Base-by-base conservation (phyloP, 1,140 invertebrate species). In the Drosophila setifemur region DNA sequence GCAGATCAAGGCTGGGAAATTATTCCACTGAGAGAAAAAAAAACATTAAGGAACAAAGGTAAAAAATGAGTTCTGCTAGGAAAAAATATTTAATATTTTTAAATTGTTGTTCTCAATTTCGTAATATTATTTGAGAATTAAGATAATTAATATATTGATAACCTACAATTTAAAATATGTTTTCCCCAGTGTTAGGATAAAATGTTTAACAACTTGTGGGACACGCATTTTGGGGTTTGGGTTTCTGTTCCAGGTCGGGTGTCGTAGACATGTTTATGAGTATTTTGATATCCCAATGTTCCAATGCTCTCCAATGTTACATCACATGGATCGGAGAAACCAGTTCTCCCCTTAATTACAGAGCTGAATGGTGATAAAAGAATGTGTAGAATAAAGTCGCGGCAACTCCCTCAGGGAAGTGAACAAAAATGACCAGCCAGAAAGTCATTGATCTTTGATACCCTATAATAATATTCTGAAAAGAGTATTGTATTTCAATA, bases 241-340 rank as follows among this genome's bases (percentile, higher is more conserved):
- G 42, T 25, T 64, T 64, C 60, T 52, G 57, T 61, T 61, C 57
- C 40, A 25, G 57, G 57, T 61, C 57, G 37, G 40, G 50, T 61
- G 50, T 61, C 19, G 52, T 35, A 48, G 60, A 63, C 31, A 63
- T 64, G 31, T 64, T 63, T 48, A 64, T 52, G 57, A 61, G 52
- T 57, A 19, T 35, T 23, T 9, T 47, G 23, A 39, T 14, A 11
- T 19, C 43, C 28, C 57, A 11, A 40, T 39, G 8, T 48, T 25
- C 19, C 16, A 25, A 42, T 21, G 31, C 12, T 14, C 11, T 39
- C 19, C 31, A 4, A 25, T 35, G 28, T 69, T 69, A 69, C 66
- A 69, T 69, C 66, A 69, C 54, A 14, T 48, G 42, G 60, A 39
- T 25, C 55, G 43, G 49, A 29, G 48, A 42, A 69, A 69, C 66